These are phyloP conservation scores for Sardina pilchardus DNA, from an alignment of 2,113 vertebrate species.

Conservation along the genomic window DNA sequence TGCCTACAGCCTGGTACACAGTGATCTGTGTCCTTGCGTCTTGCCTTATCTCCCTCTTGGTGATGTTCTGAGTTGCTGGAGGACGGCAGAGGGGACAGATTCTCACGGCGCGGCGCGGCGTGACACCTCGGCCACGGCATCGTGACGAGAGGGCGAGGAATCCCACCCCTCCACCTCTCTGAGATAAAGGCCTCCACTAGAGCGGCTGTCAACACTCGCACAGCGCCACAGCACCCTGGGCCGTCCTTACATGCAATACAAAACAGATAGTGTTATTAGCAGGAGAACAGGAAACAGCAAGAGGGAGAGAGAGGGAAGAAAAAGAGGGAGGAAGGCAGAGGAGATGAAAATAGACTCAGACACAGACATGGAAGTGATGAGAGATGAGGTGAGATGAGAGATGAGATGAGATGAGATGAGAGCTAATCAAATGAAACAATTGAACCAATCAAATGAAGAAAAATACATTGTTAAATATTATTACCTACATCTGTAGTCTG, in stretches of 20 bases:
- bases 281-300: background rate
- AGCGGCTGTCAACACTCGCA: background rate
- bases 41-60: background rate
- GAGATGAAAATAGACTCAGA: background rate
- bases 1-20: background rate
- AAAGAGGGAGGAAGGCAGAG: constrained; percentile 25
- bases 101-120: background rate
- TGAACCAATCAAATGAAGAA: too few relatives aligned
- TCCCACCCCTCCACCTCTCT: background rate
- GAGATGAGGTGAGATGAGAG: too few relatives aligned
- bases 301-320: constrained; percentile 28
- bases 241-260: background rate
- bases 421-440: too few relatives aligned
- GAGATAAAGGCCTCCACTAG: background rate
- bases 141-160: background rate
- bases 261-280: background rate
- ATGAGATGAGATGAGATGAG: too few relatives aligned
- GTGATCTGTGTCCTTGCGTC: background rate
- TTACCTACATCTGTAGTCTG: too few relatives aligned
- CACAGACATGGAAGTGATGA: too few relatives aligned
- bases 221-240: background rate
- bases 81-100: background rate
- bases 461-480: too few relatives aligned
- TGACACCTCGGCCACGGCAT: background rate
- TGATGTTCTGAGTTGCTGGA: background rate